Evolutionary conservation across 92 coral and sea anemone species (phyloP).

Genomic region (Porites cylindrica): DNA sequence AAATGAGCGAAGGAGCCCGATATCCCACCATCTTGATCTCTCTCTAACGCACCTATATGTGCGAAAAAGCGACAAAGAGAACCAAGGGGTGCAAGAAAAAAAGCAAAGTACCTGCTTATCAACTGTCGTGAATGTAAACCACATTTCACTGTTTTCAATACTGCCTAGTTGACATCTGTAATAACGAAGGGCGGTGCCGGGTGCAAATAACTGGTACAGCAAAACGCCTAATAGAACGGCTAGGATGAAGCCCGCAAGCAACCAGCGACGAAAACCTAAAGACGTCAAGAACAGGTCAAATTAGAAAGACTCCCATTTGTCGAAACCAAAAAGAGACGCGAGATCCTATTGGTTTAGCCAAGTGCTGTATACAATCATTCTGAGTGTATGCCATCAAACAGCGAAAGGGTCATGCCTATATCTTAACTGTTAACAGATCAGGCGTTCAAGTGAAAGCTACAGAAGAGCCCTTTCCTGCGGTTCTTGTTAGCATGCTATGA

Average conservation of each 20-base stretch:
- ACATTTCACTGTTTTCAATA: constrained; percentile 70
- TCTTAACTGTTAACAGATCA: too few relatives aligned
- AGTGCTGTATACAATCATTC: background rate
- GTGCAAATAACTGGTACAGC: constrained; percentile 88
- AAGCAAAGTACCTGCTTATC: constrained; percentile 74
- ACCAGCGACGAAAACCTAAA: constrained; percentile 77
- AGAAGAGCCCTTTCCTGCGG: background rate
- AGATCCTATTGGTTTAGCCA: background rate
- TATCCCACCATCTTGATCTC: too few relatives aligned
- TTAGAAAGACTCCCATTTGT: background rate
- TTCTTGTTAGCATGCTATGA: too few relatives aligned
- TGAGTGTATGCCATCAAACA: too few relatives aligned
- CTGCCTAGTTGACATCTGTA: constrained; percentile 82
- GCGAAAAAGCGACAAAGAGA: background rate
- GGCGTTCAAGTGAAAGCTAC: too few relatives aligned
- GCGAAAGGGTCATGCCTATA: too few relatives aligned
- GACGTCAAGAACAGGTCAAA: background rate
- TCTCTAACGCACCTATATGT: too few relatives aligned
- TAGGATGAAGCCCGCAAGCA: constrained; percentile 60
- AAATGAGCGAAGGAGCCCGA: too few relatives aligned
- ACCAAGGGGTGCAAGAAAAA: background rate
- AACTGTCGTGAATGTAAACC: constrained; percentile 83
- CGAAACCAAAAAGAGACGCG: background rate
- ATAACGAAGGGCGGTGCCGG: constrained; percentile 85
- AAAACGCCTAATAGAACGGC: constrained; percentile 67